A percentile compares a stretch with the other conserved stretches of the same genome.
Conservation (phyloP, 2,888 invertebrate species). For the Apamea anceps region DNA sequence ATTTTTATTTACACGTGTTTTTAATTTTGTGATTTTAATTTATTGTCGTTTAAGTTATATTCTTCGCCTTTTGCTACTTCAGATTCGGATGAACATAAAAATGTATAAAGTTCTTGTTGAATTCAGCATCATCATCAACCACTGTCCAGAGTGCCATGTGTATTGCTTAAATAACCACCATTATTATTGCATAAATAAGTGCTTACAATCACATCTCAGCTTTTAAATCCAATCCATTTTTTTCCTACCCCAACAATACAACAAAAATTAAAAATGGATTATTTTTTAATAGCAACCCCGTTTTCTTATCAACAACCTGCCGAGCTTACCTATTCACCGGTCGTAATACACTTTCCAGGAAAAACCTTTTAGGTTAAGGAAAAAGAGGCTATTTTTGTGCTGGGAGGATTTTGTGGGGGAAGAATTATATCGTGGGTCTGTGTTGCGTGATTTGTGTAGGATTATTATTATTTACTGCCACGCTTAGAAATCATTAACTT, state of each 20-base stretch:
- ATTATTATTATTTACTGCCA: background rate
- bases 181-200: background rate
- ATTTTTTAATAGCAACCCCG: slow-evolving; percentile 9
- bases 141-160: background rate
- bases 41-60: no score
- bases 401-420: background rate
- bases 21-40: no score
- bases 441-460: background rate
- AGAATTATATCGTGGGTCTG: background rate
- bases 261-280: slow-evolving; percentile 9
- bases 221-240: background rate
- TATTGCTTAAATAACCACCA: background rate
- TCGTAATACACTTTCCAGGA: slow-evolving; percentile 27
- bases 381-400: slow-evolving; percentile 9
- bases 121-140: no score
- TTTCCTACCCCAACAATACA: background rate
- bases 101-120: no score
- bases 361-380: slow-evolving; percentile 40
- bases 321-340: slow-evolving; percentile 4
- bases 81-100: no score
- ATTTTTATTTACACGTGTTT: no score
- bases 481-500: no score
- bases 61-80: no score
- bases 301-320: slow-evolving; percentile 12
- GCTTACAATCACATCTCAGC: background rate